Conservation (phyloP, 2,888 invertebrate species). For the Aphodius granarius region DNA sequence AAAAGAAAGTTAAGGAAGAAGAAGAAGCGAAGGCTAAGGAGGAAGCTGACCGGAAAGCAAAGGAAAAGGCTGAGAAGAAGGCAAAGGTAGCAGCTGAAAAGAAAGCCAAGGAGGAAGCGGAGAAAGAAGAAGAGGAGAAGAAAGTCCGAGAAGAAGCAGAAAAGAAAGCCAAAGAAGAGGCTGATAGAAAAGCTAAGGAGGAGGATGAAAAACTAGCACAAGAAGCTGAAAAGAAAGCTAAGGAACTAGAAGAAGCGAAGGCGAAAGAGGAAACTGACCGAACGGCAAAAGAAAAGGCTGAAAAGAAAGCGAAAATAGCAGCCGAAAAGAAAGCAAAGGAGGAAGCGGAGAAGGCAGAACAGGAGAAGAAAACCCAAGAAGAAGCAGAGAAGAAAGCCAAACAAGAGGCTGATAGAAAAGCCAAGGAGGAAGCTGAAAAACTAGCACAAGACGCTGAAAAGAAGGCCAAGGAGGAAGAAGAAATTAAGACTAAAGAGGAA, state of each 20-base stretch:
- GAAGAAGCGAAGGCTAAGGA: conserved; percentile 26
- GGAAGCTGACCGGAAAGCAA: conserved; percentile 28
- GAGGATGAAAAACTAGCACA: conserved; percentile 30
- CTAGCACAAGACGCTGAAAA: conserved; percentile 25
- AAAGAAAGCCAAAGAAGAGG: conserved; percentile 30
- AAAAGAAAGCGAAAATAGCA: conserved; percentile 49
- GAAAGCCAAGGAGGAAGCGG: conserved; percentile 45
- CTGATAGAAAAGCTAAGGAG: conserved; percentile 35
- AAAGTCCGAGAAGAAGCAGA: conserved; percentile 29
- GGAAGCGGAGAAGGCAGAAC: conserved; percentile 49
- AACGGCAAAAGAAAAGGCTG: conserved; percentile 33
- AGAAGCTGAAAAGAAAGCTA: conserved; percentile 47
- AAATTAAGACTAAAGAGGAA: conserved; percentile 29
- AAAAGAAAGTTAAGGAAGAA: conserved; percentile 29
- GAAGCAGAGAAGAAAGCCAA: conserved; percentile 32
- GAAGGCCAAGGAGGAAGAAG: conserved; percentile 45
- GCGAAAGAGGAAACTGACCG: conserved; percentile 37
- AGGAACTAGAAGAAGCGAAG: conserved; percentile 46
- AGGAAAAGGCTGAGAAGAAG: conserved; percentile 32
- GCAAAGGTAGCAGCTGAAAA: conserved; percentile 38
- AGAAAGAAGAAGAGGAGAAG: conserved; percentile 25
- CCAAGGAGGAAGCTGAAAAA: conserved; percentile 23
- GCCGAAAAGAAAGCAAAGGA: conserved; percentile 49
- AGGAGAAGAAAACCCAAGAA: conserved; percentile 42
- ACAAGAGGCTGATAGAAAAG: conserved; percentile 26